Evolutionary conservation across 1,140 invertebrate genomes (phyloP), one percentile per base, ranked within the genome.

Genomic region (Ceratina japonica): DNA sequence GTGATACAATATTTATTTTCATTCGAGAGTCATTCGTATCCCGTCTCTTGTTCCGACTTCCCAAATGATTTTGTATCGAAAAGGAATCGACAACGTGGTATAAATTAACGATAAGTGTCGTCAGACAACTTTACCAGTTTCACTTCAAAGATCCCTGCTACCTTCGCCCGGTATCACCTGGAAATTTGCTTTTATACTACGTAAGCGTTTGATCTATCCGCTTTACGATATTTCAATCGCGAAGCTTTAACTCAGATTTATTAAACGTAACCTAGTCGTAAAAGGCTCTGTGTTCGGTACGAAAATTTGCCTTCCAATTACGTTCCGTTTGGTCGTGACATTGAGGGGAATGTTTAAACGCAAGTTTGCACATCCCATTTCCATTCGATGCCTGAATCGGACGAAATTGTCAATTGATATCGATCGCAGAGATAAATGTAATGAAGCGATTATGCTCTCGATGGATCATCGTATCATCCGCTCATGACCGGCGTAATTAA

Each of bases 121-220:
- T 20, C 62, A 4, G 15, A 5, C 62, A 2, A 10, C 16, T 64
- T 62, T 22, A 52, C 62, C 65, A n/a, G 13, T 54, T 49, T 64
- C 61, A 20, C 44, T 44, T 54, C 61, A 51, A 44, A 44, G 37
- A 44, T 7, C 37, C 5, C 5, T 44, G 37, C 5, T 10, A 44
- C 5, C 37, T 7, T 44, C 10, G 37, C 37, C 37, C 37, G 37
- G 37, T 44, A 74, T 49, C 44, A 49, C 59, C 64, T 56, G 52
- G 27, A 74, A 74, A 63, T 74, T 54, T 61, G 54, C 58, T 74
- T 74, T 24, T 51, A 54, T 44, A 44, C 37, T 59, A 10, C 54
- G 72, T 22, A 52, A 64, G 54, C 54, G 54, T 51, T 24, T 56
- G 51, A 65, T n/a, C 37, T n/a, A 65, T n/a, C 63, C 18, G 13